Evolutionary conservation across 2,797 vertebrate genomes (phyloP), one percentile per base, ranked within the genome.

Genomic region (Cygnus olor): DNA sequence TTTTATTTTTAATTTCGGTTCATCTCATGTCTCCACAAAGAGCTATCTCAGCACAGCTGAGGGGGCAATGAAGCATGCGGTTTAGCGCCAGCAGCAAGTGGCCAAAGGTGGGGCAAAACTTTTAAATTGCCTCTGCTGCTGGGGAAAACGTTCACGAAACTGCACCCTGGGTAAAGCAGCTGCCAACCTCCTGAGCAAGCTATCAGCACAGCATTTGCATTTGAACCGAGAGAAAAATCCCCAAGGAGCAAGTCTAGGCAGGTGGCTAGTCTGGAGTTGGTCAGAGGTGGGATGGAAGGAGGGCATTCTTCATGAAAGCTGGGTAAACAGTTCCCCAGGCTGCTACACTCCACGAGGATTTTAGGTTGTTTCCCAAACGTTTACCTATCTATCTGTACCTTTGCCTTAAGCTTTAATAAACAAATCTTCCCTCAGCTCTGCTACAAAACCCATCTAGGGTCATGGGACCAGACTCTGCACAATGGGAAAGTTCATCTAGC

Each of bases 361-460:
- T 95, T 95, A 95, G 93, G 90, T 97, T 95, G 88, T 96, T 97
- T 95, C 96, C 96, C 82, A 89, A 93, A 90, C 95, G 72, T 93
- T 54, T 94, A 56, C 86, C 78, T 77, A 73, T 54, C 58, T 80
- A 56, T 76, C 44, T 11, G 7, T 89, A 80, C 47, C 57, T 90
- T 92, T 61, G 92, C 95, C 95, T 94, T 92, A 44, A 94, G 93
- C 94, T 96, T 97, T 83, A 71, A 89, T 80, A 93, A 92, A 57
- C 85, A 95, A 94, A 71, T 78, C 47, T 89, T 85, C 36, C 44
- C n/a, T 87, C 49, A 66, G 68, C 71, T 89, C 80, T 6, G 4
- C 80, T 53, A 20, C 11, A 49, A 93, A 65, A 91, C 74, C 53
- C 71, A 14, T 94, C 60, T 66, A 68, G 74, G 93, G 68, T 85